Base-by-base conservation (phyloP, 2,888 invertebrate species). In the Opisthograptis luteolata region DNA sequence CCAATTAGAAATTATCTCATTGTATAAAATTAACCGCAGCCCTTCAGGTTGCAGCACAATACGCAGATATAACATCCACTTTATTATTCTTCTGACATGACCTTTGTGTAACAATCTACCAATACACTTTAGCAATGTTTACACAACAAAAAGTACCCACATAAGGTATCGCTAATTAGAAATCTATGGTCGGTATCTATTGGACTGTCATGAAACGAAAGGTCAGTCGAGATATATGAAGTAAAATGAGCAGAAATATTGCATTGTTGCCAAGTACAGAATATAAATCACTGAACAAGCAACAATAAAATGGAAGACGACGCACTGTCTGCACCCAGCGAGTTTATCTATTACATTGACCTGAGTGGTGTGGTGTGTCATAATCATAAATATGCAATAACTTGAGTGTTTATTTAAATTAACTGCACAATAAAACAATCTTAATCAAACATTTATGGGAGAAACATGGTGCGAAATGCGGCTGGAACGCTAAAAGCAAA, bases 311-410 rank as follows among this genome's bases (percentile, higher is more conserved):
- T 58, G 58, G 66, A 62, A 72, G 74, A 71, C 74, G 78, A 70
- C 79, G 63, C 60, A 69, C 73, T 75, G 81, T 79, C 79, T 79
- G 71, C 65, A 55, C 55, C 45, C 53, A 44, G 34, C 47, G 54
- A 46, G 51, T 59, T 76, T 76, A 76, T 76, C 76, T 52, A 39
- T 46, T 62, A 53, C 63, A 59, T 59, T 64, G 65, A 68, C 62
- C 64, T 42, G 53, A 27, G 36, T 37, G 9, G 34, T 55, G 36
- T 37, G 9, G 34, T 55, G 44, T 60, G 52, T 63, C 55, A 59
- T 62, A 44, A 58, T 55, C 57, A 56, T 54, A 59, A 56, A 58
- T 37, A 61, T 42, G 46, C 42, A 46, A 46, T 32, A 35, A 42
- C 41, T 35, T 34, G 28, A 35, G 6, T 41, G 35, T 45, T 30